Conservation (phyloP, 2,888 invertebrate species). For the Syrista parreyssii region DNA sequence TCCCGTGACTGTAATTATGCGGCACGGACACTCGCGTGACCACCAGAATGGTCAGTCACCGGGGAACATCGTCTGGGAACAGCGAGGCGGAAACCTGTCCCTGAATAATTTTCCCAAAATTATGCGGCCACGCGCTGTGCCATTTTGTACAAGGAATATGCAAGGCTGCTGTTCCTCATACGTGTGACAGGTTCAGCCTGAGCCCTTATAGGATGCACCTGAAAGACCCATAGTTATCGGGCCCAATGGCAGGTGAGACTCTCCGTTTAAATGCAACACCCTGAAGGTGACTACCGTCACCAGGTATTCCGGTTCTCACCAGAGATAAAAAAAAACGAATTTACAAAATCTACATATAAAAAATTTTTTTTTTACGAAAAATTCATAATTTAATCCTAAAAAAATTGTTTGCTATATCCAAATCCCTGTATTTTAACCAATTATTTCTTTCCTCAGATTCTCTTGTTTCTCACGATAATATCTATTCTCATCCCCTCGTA, state of each 20-base stretch:
- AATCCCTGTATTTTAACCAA: not conserved
- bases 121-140: conserved; percentile 35
- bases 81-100: conserved; percentile 22
- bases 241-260: conserved; percentile 19
- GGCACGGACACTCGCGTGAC: conserved; percentile 42
- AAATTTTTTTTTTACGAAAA: not conserved
- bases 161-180: conserved; percentile 8
- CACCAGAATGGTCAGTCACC: conserved; percentile 5
- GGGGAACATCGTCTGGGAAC: conserved; percentile 5
- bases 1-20: conserved; percentile 42
- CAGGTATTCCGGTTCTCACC: not conserved
- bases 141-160: conserved; percentile 21
- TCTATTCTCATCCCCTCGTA: not conserved
- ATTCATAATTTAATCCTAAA: not conserved
- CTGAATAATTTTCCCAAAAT: conserved; percentile 36
- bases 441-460: not conserved
- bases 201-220: conserved; percentile 20
- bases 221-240: conserved; percentile 22
- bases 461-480: not conserved
- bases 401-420: not conserved
- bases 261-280: conserved; percentile 12
- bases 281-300: not conserved
- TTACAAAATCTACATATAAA: not conserved
- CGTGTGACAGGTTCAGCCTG: conserved; percentile 29
- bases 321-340: not conserved